A percentile compares a stretch with the other conserved stretches of the same genome.
These are phyloP conservation scores for Entomobrya proxima DNA, from an alignment of 2,888 invertebrate genomes.

Conservation along the genomic window DNA sequence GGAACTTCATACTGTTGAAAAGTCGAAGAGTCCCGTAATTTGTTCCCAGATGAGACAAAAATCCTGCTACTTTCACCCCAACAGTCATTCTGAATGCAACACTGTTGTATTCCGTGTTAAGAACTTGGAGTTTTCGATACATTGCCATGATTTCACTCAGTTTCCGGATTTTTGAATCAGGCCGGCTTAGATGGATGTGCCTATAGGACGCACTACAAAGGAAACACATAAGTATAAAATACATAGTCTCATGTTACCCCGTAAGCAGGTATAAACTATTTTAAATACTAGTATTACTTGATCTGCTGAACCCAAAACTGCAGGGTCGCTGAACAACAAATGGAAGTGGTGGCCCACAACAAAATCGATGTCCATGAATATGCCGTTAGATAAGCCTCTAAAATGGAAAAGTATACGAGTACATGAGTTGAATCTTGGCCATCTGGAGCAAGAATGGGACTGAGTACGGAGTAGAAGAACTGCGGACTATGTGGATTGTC, in stretches of 20 bases:
- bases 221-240: neutral
- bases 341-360: conserved; percentile 45
- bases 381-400: conserved; percentile 52
- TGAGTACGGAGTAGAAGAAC: conserved; percentile 52
- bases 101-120: conserved; percentile 57
- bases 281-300: conserved; percentile 52
- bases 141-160: conserved; percentile 29
- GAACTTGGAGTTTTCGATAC: conserved; percentile 39
- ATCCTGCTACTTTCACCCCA: conserved; percentile 50
- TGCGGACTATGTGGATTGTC: conserved; percentile 53
- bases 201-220: neutral
- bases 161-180: conserved; percentile 5
- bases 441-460: neutral
- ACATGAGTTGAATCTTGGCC: neutral
- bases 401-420: conserved; percentile 22
- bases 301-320: conserved; percentile 55
- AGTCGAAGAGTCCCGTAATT: conserved; percentile 61
- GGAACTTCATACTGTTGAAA: conserved; percentile 53
- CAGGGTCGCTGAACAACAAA: conserved; percentile 45
- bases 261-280: too few species aligned
- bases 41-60: conserved; percentile 52
- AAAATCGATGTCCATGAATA: conserved; percentile 58
- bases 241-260: neutral
- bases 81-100: conserved; percentile 49
- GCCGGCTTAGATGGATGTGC: conserved; percentile 14